A percentile compares a stretch with the other conserved stretches of the same genome.
Conservation (phyloP, 2,113 vertebrate species). For the Sterrhoptilus dennistouni region DNA sequence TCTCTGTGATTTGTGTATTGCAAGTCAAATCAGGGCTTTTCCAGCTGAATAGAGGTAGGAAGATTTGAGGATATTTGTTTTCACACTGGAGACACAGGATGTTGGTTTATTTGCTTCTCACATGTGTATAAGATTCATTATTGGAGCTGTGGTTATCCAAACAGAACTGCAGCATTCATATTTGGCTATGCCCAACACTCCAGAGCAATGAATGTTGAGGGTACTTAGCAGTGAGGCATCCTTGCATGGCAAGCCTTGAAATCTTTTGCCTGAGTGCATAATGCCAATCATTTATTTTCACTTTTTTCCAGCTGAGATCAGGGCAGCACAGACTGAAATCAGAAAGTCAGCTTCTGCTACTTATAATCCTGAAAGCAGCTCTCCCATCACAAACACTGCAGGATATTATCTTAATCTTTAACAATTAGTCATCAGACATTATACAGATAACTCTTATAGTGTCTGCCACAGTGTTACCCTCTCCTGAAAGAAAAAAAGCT, state of each 20-base stretch:
- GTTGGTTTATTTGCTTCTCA: not conserved
- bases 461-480: not conserved
- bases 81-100: not conserved
- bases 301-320: not conserved
- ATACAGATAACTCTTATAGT: not conserved
- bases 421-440: not conserved
- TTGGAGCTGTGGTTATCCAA: not conserved
- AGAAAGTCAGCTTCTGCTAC: not conserved
- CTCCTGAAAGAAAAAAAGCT: not conserved
- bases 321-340: not conserved
- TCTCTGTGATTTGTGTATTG: not conserved
- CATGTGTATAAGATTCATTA: not conserved
- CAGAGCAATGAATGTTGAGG: not conserved
- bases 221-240: not conserved
- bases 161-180: not conserved
- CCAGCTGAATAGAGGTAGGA: not conserved
- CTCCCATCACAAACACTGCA: not conserved
- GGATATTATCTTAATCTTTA: not conserved
- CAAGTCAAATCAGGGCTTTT: not conserved
- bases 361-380: not conserved
- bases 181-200: not conserved
- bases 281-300: not conserved
- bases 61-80: not conserved
- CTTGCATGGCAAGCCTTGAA: not conserved
- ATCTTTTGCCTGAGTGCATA: not conserved